These are phyloP conservation scores for Agrilus cyanescens DNA, from an alignment of 2,888 invertebrate genomes.

Conservation along the genomic window DNA sequence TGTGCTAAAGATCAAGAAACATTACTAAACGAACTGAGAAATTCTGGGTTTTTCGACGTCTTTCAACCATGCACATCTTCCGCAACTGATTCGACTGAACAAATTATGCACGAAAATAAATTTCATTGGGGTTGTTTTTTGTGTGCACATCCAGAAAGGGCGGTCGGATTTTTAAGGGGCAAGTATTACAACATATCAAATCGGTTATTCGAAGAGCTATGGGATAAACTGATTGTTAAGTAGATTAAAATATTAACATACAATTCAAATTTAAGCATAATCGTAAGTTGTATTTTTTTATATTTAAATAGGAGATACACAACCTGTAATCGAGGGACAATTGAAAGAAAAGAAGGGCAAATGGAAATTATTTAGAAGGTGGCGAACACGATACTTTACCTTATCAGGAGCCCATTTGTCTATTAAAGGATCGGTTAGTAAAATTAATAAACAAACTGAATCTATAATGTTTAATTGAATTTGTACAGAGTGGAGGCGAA, in stretches of 20 bases:
- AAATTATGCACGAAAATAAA: slow-evolving; percentile 44
- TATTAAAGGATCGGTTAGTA: slow-evolving; percentile 68
- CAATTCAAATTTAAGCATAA: neutral
- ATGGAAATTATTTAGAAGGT: slow-evolving; percentile 82
- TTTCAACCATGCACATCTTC: slow-evolving; percentile 65
- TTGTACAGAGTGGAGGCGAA: slow-evolving; percentile 64
- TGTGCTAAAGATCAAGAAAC: slow-evolving; percentile 82
- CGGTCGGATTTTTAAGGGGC: slow-evolving; percentile 67
- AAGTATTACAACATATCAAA: slow-evolving; percentile 5
- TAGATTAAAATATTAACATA: slow-evolving; percentile 2
- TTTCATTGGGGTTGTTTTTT: slow-evolving; percentile 82
- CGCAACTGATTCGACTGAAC: slow-evolving; percentile 33
- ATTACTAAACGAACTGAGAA: slow-evolving; percentile 71
- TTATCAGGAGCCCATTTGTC: slow-evolving; percentile 85
- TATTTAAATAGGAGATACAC: slow-evolving; percentile 46
- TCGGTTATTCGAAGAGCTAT: neutral
- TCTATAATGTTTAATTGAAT: slow-evolving; percentile 1
- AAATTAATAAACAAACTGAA: neutral
- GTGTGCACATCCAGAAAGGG: slow-evolving; percentile 85
- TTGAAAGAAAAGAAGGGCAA: slow-evolving; percentile 85
- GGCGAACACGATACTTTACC: slow-evolving; percentile 91
- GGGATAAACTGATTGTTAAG: too few relatives aligned
- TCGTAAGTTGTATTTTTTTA: neutral
- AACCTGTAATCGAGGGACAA: slow-evolving; percentile 82
- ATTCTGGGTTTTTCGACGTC: slow-evolving; percentile 84